These are phyloP conservation scores for Anguilla megastoma DNA, from an alignment of 2,797 vertebrate species.

Conservation along the genomic window DNA sequence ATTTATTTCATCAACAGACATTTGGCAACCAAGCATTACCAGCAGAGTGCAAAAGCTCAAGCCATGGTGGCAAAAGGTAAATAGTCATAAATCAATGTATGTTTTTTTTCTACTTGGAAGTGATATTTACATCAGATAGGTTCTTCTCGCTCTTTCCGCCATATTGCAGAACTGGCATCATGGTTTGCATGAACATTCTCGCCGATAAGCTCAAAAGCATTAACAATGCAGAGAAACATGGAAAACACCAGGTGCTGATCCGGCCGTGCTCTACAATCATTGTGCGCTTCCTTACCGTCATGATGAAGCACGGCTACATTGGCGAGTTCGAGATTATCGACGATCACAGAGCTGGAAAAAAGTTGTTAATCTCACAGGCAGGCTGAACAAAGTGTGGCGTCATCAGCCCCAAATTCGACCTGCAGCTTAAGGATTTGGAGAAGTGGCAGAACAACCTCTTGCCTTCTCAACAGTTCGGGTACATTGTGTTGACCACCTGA, in stretches of 20 bases:
- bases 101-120: no score
- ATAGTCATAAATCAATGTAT: no score
- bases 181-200: slow-evolving; percentile 99
- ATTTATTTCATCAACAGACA: no score
- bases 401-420: slow-evolving; percentile 97
- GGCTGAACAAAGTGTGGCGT: slow-evolving; percentile 99
- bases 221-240: slow-evolving; percentile 98
- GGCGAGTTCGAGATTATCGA: slow-evolving; percentile 99
- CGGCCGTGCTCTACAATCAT: slow-evolving; percentile 98
- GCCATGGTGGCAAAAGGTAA: no score
- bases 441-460: slow-evolving; percentile 99
- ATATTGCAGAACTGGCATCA: slow-evolving; percentile 94
- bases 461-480: slow-evolving; percentile 98
- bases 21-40: no score
- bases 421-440: slow-evolving; percentile 97
- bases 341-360: slow-evolving; percentile 96
- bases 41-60: no score
- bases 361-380: slow-evolving; percentile 97
- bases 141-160: slow-evolving; percentile 91
- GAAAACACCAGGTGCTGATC: slow-evolving; percentile 96
- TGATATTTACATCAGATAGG: no score
- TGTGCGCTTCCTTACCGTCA: slow-evolving; percentile 94
- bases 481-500: slow-evolving; percentile 96
- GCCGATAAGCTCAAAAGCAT: slow-evolving; percentile 98
- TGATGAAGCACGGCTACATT: slow-evolving; percentile 99